Evolutionary conservation across 2,888 invertebrate genomes (phyloP).

Genomic region (Nephrotoma guestfalica): DNA sequence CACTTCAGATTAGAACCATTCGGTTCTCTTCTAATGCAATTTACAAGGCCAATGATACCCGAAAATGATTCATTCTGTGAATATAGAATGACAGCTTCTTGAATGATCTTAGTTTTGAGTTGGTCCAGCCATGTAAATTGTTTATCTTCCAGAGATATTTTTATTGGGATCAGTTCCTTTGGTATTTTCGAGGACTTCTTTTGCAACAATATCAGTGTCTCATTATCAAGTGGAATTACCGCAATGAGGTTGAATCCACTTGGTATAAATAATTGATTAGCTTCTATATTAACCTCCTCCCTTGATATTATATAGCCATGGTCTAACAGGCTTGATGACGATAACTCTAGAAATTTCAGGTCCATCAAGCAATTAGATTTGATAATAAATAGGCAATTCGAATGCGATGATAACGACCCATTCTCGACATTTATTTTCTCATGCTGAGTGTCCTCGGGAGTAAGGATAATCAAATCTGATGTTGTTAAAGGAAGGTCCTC

Average conservation of each 20-base stretch:
- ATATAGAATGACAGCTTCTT: conserved; percentile 34
- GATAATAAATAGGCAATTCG: conserved; percentile 26
- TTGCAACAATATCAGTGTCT: conserved; percentile 24
- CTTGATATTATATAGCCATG: conserved; percentile 46
- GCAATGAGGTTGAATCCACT: conserved; percentile 21
- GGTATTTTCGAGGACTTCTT: conserved; percentile 16
- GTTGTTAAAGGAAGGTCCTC: conserved; percentile 55
- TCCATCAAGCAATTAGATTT: conserved; percentile 17
- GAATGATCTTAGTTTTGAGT: conserved; percentile 20
- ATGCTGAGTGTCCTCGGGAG: conserved; percentile 23
- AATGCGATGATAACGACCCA: conserved; percentile 36
- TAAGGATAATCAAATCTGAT: conserved; percentile 44
- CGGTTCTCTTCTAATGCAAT: conserved; percentile 70
- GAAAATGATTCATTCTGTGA: conserved; percentile 50
- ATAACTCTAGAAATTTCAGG: conserved; percentile 30
- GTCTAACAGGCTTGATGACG: conserved; percentile 36
- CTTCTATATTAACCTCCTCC: conserved; percentile 38
- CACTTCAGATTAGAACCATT: conserved; percentile 50
- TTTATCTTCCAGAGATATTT: conserved; percentile 20
- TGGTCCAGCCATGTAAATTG: conserved; percentile 24
- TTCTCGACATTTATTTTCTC: conserved; percentile 44
- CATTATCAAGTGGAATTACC: conserved; percentile 21
- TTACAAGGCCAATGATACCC: conserved; percentile 79
- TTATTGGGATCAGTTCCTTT: conserved; percentile 17
- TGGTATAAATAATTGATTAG: conserved; percentile 21